Evolutionary conservation across 2,113 vertebrate genomes (phyloP), one percentile per base, ranked within the genome.

Genomic region (Nothoprocta perdicaria): DNA sequence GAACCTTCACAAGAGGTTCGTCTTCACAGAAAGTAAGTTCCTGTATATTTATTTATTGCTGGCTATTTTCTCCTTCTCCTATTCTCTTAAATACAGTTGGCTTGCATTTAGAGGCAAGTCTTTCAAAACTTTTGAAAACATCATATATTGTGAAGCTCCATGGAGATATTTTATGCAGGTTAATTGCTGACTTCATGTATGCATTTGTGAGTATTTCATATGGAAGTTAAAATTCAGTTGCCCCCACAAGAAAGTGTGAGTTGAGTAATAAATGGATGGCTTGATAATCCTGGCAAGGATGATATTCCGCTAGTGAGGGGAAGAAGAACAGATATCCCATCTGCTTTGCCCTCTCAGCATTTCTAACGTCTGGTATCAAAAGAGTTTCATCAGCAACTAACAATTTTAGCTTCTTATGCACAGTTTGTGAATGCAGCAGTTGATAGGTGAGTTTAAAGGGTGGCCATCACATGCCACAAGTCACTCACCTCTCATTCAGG

Each of bases 11-110:
- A 86, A 88, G 89, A 62, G 82, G n/a, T 78, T 88, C 7, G 85
- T 89, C 80, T 31, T 18, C 38, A 4, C 53, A 23, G 26, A 87
- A 89, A 91, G 91, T 96, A 95, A 95, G 89, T 93, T 85, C 73
- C 61, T 81, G 18, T 57, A 3, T 52, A 35, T 90, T 82, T 84
- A 50, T 86, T 71, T 80, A 5, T 80, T 6, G 66, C 9, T 86
- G 0, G 60, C 0, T 27, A 16, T 41, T 65, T 87, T 58, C 31
- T 2, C 2, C n/a, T 74, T 76, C 31, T 83, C 17, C 67, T 86
- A 41, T 57, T 89, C 65, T 22, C 22, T 38, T 66, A 78, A 85
- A 46, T 71, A 55, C 33, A n/a, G 14, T 84, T n/a, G 10, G 23
- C 46, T 87, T 78, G 14, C 63, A 62, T 71, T 72, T 92, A 74